Base-by-base conservation (phyloP, 1,140 invertebrate species). In the Eurosta solidaginis region DNA sequence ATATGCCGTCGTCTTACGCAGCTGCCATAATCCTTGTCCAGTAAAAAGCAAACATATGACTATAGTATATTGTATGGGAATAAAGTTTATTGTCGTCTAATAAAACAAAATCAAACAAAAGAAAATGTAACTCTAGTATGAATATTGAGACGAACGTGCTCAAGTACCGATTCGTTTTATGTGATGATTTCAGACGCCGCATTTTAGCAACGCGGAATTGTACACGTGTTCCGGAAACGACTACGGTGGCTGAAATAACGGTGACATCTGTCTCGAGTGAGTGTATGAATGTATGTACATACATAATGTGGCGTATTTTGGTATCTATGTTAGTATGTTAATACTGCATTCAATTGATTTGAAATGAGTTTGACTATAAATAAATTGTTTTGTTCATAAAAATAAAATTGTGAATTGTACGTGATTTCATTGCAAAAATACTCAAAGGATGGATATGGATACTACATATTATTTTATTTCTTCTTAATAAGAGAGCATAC, bases 351-450 rank as follows among this genome's bases (percentile, higher is more conserved):
- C 59, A 68, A 68, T 68, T 68, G 59, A 68, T 68, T 68, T 3
- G 10, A 20, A 68, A 68, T 17, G 54, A 68, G 59, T 68, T 68
- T 68, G 59, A 33, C 59, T 40, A 68, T 68, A 68, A 68, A 20
- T 17, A 68, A 42, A 68, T 68, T 68, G 59, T 17, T 68, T 40
- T 40, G 59, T 40, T 68, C 59, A 68, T 68, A 20, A 68, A 68
- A 68, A 68, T 68, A 40, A 42, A 68, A 68, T n/a, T n/a, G 33
- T 68, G 59, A 17, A 7, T 68, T 20, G 59, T 68, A 68, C 33
- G 59, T 68, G 59, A 68, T 68, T 68, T 63, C 40, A 68, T 68
- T 68, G 59, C 59, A 68, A 68, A n/a, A n/a, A 68, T 68, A 68
- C 10, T 9, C 17, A 9, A 22, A 10, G 2, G n/a, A 68, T 68